Evolutionary conservation across 2,797 vertebrate species (phyloP).

Genomic region (Myioborus miniatus): DNA sequence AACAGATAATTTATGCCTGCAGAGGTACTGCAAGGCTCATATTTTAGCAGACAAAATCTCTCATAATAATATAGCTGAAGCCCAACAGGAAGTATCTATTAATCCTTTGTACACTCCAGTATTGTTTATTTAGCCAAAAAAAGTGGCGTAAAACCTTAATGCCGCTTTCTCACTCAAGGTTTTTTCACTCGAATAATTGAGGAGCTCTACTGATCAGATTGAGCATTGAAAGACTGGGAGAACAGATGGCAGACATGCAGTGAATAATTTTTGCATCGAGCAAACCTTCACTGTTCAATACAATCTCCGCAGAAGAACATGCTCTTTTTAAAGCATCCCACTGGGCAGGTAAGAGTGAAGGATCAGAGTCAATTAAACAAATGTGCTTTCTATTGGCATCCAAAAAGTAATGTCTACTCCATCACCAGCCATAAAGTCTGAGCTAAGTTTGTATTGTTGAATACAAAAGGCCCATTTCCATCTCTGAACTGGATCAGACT

Average conservation of each 20-base stretch:
- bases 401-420: not conserved
- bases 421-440: not conserved
- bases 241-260: slow-evolving; percentile 65
- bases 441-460: not conserved
- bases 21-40: slow-evolving; percentile 28
- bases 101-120: slow-evolving; percentile 41
- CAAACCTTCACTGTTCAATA: slow-evolving; percentile 36
- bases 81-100: slow-evolving; percentile 41
- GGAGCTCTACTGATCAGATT: slow-evolving; percentile 45
- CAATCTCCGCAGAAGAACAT: slow-evolving; percentile 6
- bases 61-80: slow-evolving; percentile 42
- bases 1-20: slow-evolving; percentile 58
- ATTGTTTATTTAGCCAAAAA: slow-evolving; percentile 57
- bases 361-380: not conserved
- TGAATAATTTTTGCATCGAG: slow-evolving; percentile 50
- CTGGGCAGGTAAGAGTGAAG: not conserved
- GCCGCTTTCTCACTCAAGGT: slow-evolving; percentile 18
- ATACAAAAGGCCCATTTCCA: not conserved
- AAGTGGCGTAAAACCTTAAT: slow-evolving; percentile 55
- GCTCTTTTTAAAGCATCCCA: slow-evolving; percentile 8
- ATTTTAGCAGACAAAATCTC: slow-evolving; percentile 59
- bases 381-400: not conserved
- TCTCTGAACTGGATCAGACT: not conserved
- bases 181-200: slow-evolving; percentile 35
- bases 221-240: slow-evolving; percentile 31